Percentiles rank a stretch among this genome's conserved stretches.
Evolutionary conservation across 2,113 vertebrate species (phyloP).

Genomic region (Corydoras maculifer): DNA sequence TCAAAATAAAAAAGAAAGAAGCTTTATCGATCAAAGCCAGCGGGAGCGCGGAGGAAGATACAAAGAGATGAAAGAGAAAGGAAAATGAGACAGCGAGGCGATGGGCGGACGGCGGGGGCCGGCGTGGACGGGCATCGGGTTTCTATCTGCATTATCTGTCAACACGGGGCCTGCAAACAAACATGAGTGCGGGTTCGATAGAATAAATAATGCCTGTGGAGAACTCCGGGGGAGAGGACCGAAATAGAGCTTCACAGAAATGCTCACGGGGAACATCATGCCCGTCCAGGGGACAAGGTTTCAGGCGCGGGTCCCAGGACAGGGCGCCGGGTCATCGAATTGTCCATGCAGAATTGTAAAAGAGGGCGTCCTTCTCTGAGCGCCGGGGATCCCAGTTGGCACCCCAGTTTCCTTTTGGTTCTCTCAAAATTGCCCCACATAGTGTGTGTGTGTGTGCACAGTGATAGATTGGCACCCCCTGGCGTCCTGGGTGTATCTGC

Average conservation of each 20-base stretch:
- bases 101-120: not conserved
- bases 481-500: no score
- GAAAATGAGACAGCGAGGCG: not conserved
- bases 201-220: not conserved
- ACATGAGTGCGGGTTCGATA: slow-evolving; percentile 1
- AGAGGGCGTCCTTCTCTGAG: no score
- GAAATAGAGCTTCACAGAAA: slow-evolving; percentile 19
- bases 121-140: slow-evolving; percentile 22
- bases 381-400: no score
- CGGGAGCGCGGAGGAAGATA: not conserved
- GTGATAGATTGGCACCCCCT: no score
- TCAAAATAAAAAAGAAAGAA: not conserved
- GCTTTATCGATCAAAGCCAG: not conserved
- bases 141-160: slow-evolving; percentile 34
- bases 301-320: no score
- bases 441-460: no score
- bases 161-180: slow-evolving; percentile 23
- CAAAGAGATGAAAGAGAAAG: not conserved
- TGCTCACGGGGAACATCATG: no score
- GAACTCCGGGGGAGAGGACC: slow-evolving; percentile 5
- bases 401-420: no score
- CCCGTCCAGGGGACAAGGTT: no score
- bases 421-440: no score
- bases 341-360: no score
- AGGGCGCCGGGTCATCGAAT: no score